Evolutionary conservation across 2,797 vertebrate genomes (phyloP).

Genomic region (Graptemys geographica): DNA sequence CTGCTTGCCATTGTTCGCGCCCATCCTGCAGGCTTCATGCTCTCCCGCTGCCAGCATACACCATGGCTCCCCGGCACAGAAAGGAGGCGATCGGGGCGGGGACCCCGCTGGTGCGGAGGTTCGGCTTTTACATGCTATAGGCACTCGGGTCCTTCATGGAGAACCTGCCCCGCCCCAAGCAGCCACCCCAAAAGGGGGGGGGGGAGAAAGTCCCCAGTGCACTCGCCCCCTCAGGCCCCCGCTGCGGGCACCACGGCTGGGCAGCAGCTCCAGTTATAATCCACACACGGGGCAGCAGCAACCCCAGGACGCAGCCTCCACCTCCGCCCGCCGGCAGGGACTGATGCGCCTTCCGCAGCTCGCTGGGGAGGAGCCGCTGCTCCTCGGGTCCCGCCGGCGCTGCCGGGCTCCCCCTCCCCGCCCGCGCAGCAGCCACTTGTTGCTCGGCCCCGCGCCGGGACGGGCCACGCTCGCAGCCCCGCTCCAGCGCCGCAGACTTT

Average conservation of each 20-base stretch:
- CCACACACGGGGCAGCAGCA: slow-evolving; percentile 41
- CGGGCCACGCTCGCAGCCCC: not conserved
- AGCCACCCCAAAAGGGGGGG: fast-evolving
- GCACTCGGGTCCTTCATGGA: not conserved
- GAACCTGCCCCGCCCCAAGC: not conserved
- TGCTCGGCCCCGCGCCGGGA: slow-evolving; percentile 39
- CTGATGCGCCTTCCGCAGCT: not conserved
- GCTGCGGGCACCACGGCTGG: not conserved
- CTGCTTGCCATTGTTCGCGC: slow-evolving; percentile 98
- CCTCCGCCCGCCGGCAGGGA: not conserved
- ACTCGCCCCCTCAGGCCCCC: not conserved
- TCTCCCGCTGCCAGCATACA: slow-evolving; percentile 72
- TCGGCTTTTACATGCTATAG: not conserved
- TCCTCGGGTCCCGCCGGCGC: too few relatives aligned
- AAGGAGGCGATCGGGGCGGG: slow-evolving; percentile 24
- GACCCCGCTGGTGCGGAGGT: not conserved
- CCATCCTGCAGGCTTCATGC: slow-evolving; percentile 96
- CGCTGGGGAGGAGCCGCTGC: not conserved
- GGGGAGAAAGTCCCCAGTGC: not conserved
- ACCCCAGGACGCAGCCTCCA: slow-evolving; percentile 51
- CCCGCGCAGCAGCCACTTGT: slow-evolving; percentile 76
- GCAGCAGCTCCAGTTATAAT: slow-evolving; percentile 62
- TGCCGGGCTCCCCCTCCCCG: not conserved
- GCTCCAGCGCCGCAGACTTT: slow-evolving; percentile 71
- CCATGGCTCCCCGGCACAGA: slow-evolving; percentile 48